Evolutionary conservation across 37 sponge, comb jelly and placozoan genomes (phyloP), one percentile per base, ranked within the genome.

Genomic region (Hexactinellida sp.): DNA sequence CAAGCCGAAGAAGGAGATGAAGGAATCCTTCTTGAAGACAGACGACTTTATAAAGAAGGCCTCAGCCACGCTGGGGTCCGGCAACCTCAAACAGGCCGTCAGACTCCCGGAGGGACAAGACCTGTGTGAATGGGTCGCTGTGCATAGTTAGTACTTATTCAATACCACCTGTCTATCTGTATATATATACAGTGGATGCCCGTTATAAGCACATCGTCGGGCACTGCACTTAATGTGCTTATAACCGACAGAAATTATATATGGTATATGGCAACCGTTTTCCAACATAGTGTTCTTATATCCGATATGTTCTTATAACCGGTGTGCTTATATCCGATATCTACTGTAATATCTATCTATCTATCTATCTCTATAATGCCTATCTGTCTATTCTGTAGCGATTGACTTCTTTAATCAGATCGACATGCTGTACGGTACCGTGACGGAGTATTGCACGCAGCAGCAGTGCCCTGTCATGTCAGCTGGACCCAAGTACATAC

Each of bases 321-420:
- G n/a, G n/a, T n/a, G n/a, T n/a, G n/a, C n/a, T n/a, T n/a, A n/a
- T 25, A 30, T 9, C 82, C 38, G 35, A 32, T 82, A 34, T 35
- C 0, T n/a, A 3, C 63, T 34, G 1, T 54, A 21, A 1, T 36
- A 10, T 85, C 23, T 54, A 9, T 21, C 54, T 54, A n/a, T n/a
- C n/a, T n/a, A n/a, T n/a, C n/a, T n/a, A n/a, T n/a, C n/a, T n/a
- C n/a, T n/a, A n/a, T n/a, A n/a, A n/a, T 28, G 10, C 28, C 82
- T 82, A 32, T 13, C 82, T 24, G 19, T 85, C 37, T 30, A 63
- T 32, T 85, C n/a, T 90, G 39, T 82, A 96, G 97, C 99, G 84
- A 96, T 98, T 24, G 99, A 98, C 87, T 98, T 98, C 89, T 98
- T 96, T 82, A 98, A 98, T 38, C 99, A 98, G 90, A 98, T 98